Base-by-base conservation (phyloP, 1,140 invertebrate genomes). In the Leptopilina boulardi region DNA sequence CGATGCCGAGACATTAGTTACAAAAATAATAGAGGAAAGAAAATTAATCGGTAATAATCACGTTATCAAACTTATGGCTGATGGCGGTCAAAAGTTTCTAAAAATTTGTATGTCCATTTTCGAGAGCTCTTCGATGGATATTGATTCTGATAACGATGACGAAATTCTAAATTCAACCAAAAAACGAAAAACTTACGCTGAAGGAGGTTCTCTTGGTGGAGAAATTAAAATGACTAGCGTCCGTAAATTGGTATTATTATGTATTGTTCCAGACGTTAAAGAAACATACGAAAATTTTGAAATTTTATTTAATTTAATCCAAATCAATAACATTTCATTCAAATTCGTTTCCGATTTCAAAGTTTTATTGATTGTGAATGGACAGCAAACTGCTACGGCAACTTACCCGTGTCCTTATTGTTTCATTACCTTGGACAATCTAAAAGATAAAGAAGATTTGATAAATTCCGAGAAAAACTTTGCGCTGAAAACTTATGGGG, bases 61-160 rank as follows among this genome's bases (percentile, higher is more conserved):
- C 13, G 41, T 42, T 6, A 42, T 42, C 2, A 42, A 42, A 42
- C 1, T 42, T 42, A 42, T 42, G 41, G 41, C 41, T 42, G 41
- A 42, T 42, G 41, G 41, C 2, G 41, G 41, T 42, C 41, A 42
- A 42, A 42, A 42, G 1, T 42, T 42, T 42, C 8, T 42, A 42
- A 42, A n/a, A 18, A 66, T 26, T 42, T 78, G 71, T 70, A 82
- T 71, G 80, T 82, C 21, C 26, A 71, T 73, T 74, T 41, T 76
- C 41, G 41, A 42, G 41, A 42, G 41, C 10, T 1, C n/a, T n/a
- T n/a, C n/a, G n/a, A n/a, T n/a, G n/a, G n/a, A n/a, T n/a, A n/a
- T n/a, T n/a, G n/a, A n/a, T 42, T 8, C 10, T 11, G 41, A 42
- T 4, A 42, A 9, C 9, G 41, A 56, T 56, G 54, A 56, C 21